phyloP scores from a whole-genome alignment of 2,113 vertebrate genomes.

The Canis aureus region DNA sequence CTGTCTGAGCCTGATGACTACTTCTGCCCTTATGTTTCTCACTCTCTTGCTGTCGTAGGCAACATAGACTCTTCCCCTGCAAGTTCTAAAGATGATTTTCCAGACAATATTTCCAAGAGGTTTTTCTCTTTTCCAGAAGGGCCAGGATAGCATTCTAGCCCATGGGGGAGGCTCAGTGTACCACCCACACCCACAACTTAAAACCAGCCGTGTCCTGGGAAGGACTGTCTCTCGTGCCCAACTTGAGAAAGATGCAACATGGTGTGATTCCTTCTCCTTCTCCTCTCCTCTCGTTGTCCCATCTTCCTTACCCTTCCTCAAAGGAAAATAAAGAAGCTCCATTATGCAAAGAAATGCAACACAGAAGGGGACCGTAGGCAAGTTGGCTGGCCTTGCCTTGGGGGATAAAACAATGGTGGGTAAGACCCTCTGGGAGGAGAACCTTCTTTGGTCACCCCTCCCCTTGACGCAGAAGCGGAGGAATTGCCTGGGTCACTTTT shows the following conservation, averaged over 20 bases:
- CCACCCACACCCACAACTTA: neutral
- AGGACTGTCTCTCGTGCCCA: neutral
- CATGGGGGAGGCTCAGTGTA: neutral
- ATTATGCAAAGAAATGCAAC: neutral
- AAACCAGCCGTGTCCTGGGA: neutral
- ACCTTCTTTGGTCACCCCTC: neutral
- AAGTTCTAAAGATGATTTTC: neutral
- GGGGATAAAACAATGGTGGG: neutral
- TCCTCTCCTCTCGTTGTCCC: neutral
- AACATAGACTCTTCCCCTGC: neutral
- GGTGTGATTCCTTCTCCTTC: neutral
- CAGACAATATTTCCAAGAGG: neutral
- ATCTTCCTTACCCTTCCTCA: neutral
- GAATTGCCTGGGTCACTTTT: neutral
- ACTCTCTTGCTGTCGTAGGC: neutral
- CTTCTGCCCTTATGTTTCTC: neutral
- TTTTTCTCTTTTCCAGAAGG: neutral
- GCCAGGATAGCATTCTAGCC: no score
- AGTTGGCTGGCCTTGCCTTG: neutral
- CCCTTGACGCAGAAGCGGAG: neutral
- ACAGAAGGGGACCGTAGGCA: neutral
- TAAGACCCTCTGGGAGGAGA: neutral
- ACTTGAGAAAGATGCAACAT: neutral
- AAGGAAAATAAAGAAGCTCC: neutral
- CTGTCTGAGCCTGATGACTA: fast-evolving